These are phyloP conservation scores for Calliphora vomitoria DNA, from an alignment of 2,888 invertebrate genomes.

Conservation along the genomic window DNA sequence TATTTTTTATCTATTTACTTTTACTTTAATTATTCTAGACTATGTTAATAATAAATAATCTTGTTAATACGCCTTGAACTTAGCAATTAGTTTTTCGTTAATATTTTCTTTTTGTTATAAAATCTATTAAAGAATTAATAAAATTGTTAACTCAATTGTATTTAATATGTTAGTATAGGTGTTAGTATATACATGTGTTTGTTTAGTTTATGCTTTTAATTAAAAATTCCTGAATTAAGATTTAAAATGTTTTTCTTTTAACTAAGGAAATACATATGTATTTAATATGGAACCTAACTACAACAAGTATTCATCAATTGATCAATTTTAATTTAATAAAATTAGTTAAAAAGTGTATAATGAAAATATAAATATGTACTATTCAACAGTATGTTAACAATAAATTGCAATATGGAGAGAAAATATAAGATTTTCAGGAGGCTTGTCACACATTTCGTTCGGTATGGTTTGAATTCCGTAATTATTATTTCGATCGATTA, in stretches of 20 bases:
- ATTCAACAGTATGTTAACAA: no score
- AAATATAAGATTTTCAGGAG: no score
- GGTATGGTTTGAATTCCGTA: no score
- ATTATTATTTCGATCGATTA: no score
- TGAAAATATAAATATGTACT: no score
- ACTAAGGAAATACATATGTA: not conserved
- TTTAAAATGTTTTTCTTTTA: not conserved
- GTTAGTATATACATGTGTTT: slow-evolving; percentile 1
- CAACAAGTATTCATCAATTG: not conserved
- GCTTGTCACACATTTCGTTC: no score
- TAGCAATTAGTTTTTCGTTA: not conserved
- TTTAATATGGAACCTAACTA: slow-evolving; percentile 29
- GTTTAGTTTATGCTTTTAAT: not conserved
- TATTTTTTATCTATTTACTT: not conserved
- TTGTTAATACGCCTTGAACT: slow-evolving; percentile 9
- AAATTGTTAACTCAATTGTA: slow-evolving; percentile 14
- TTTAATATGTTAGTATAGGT: not conserved
- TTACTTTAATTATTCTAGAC: not conserved
- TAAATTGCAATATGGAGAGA: no score
- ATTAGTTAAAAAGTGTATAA: no score
- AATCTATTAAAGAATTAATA: not conserved
- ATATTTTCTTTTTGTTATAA: not conserved
- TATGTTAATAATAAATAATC: not conserved
- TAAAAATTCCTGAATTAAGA: slow-evolving; percentile 23
- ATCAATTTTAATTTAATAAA: no score